Conservation (phyloP, 2,113 vertebrate species). For the Hippopotamus amphibius region DNA sequence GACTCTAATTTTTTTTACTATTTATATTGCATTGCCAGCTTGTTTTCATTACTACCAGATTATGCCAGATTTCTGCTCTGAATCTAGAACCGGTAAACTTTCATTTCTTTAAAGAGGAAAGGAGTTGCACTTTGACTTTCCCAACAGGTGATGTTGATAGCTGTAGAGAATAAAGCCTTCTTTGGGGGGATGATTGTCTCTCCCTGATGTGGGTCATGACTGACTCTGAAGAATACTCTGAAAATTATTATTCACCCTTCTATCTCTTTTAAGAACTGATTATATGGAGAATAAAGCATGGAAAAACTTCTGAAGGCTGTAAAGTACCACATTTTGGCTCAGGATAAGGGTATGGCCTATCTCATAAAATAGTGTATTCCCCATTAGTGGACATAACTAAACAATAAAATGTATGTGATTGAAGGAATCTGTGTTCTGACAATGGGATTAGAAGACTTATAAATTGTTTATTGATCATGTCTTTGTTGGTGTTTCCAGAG, state of each 20-base stretch:
- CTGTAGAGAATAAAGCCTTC: neutral
- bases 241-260: conserved; percentile 8
- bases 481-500: conserved; percentile 37
- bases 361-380: neutral
- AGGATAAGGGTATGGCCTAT: neutral
- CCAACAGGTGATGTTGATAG: neutral
- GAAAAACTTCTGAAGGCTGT: neutral
- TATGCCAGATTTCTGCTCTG: neutral
- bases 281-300: neutral
- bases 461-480: neutral
- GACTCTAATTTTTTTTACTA: neutral
- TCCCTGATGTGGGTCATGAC: neutral
- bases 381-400: neutral
- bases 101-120: conserved; percentile 38
- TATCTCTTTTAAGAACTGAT: conserved; percentile 32
- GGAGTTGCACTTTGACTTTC: neutral
- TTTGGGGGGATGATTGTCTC: neutral
- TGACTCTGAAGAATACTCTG: conserved; percentile 27
- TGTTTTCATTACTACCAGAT: neutral
- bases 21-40: neutral
- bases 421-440: conserved; percentile 17
- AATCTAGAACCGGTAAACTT: conserved; percentile 33
- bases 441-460: neutral
- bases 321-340: neutral
- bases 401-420: neutral